Evolutionary conservation across 2,888 invertebrate genomes (phyloP), one percentile per base, ranked within the genome.

Genomic region (Serripes groenlandicus): DNA sequence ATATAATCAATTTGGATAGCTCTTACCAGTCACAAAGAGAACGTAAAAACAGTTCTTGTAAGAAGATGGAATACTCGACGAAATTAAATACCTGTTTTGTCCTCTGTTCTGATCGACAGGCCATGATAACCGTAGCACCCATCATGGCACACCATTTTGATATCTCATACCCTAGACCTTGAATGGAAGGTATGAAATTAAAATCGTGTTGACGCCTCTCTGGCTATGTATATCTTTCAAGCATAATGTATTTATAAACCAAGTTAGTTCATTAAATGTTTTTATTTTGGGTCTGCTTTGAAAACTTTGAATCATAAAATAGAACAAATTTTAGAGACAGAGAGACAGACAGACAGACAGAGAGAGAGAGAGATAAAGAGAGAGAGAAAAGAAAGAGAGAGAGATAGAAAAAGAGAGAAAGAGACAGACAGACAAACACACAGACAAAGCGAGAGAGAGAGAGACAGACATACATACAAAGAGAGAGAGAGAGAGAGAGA

Each of bases 71-170:
- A n/a, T n/a, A n/a, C n/a, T n/a, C n/a, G n/a, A n/a, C n/a, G n/a
- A n/a, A n/a, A 56, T 56, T n/a, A 15, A 58, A 26, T 78, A 89
- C 89, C 72, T 83, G 76, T 49, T 28, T 74, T 0, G 90, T 85
- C 30, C 88, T 83, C 23, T 83, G 75, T 56, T 90, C 87, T 37
- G 88, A 88, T n/a, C 90, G 75, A 64, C 90, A 90, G n/a, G 90
- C 90, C 37, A 90, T 75, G 32, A 90, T 87, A 9, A 90, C 90
- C 1, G 85, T 86, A 2, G 88, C 90, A 7, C 90, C 90, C 88
- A 90, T 87, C 80, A 90, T 88, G 4, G 90, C 89, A 3, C 86
- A 69, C 85, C 88, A 85, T 85, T 89, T 90, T 32, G 89, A 88
- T 7, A 88, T 83, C 68, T 90, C 89, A 71, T 88, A 90, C 0